These are phyloP conservation scores for Agriopis marginaria DNA, from an alignment of 2,888 invertebrate genomes.

Conservation along the genomic window DNA sequence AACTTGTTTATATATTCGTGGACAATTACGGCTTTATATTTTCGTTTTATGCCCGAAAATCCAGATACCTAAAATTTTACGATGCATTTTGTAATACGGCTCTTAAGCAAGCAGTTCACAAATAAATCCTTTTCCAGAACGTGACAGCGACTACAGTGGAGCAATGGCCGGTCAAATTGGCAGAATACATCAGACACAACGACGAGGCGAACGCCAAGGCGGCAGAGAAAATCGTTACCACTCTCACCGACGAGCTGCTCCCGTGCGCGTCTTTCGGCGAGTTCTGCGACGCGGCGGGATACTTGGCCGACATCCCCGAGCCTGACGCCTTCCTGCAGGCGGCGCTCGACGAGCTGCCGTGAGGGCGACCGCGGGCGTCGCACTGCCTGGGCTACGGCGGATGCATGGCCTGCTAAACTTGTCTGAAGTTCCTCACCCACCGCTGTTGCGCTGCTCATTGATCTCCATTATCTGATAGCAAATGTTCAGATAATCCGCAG, in stretches of 20 bases:
- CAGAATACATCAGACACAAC: slow-evolving; percentile 97
- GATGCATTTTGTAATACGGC: too few species aligned
- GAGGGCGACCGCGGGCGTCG: slow-evolving; percentile 62
- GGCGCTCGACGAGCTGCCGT: slow-evolving; percentile 71
- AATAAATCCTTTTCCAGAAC: slow-evolving; percentile 77
- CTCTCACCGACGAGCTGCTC: slow-evolving; percentile 95
- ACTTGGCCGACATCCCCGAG: slow-evolving; percentile 89
- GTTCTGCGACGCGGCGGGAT: slow-evolving; percentile 96
- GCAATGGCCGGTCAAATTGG: slow-evolving; percentile 95
- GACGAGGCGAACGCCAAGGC: slow-evolving; percentile 96
- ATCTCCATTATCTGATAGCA: not conserved
- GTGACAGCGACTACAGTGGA: slow-evolving; percentile 90
- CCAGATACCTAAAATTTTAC: too few species aligned
- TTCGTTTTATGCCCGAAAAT: too few species aligned
- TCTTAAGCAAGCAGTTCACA: not conserved
- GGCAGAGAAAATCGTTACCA: slow-evolving; percentile 92
- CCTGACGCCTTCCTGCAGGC: slow-evolving; percentile 83
- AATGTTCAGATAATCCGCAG: not conserved
- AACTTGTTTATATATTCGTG: too few species aligned
- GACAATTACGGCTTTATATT: too few species aligned
- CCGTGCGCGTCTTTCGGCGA: slow-evolving; percentile 96
- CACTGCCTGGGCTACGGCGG: slow-evolving; percentile 67
- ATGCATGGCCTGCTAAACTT: slow-evolving; percentile 64
- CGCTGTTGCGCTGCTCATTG: not conserved
- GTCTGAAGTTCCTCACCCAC: slow-evolving; percentile 1